Percentiles rank a stretch among this genome's conserved stretches.
These are phyloP conservation scores for Poecilia gillii DNA, from an alignment of 2,797 vertebrate species.

Conservation along the genomic window DNA sequence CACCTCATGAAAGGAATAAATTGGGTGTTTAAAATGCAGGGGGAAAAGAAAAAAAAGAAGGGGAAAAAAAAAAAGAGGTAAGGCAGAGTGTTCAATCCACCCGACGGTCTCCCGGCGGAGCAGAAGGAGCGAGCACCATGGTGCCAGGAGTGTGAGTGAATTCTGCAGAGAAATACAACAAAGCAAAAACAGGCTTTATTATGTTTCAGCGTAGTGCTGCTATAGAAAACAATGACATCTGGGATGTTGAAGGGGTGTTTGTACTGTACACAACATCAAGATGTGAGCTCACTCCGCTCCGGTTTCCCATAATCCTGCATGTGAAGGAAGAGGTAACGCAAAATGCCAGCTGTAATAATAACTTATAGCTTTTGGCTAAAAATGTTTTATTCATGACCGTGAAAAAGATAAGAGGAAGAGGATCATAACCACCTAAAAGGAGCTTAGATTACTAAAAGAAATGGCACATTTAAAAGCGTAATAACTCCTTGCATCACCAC, in stretches of 20 bases:
- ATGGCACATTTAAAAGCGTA: slow-evolving; percentile 29
- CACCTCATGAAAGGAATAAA: slow-evolving; percentile 97
- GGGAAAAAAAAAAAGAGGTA: slow-evolving; percentile 48
- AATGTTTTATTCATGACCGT: slow-evolving; percentile 37
- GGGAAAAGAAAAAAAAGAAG: slow-evolving; percentile 27
- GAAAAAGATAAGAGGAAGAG: slow-evolving; percentile 29
- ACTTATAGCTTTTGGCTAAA: slow-evolving; percentile 41
- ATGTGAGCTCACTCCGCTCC: slow-evolving; percentile 43
- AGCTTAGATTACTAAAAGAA: slow-evolving; percentile 40
- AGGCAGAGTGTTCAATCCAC: slow-evolving; percentile 72
- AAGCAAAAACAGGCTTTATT: slow-evolving; percentile 74
- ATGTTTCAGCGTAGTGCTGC: slow-evolving; percentile 59
- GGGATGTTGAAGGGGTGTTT: slow-evolving; percentile 66
- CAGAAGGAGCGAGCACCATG: slow-evolving; percentile 52
- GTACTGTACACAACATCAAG: slow-evolving; percentile 58
- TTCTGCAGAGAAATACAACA: slow-evolving; percentile 74
- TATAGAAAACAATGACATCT: slow-evolving; percentile 67
- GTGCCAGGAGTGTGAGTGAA: slow-evolving; percentile 64
- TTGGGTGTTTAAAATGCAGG: slow-evolving; percentile 90
- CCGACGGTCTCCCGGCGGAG: slow-evolving; percentile 70
- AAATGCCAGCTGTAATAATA: slow-evolving; percentile 51
- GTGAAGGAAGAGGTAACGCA: slow-evolving; percentile 20
- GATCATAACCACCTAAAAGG: slow-evolving; percentile 36
- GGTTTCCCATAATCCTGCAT: slow-evolving; percentile 50
- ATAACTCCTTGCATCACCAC: slow-evolving; percentile 20